These are phyloP conservation scores for Eupithecia centaureata DNA, from an alignment of 2,888 invertebrate species.

Conservation along the genomic window DNA sequence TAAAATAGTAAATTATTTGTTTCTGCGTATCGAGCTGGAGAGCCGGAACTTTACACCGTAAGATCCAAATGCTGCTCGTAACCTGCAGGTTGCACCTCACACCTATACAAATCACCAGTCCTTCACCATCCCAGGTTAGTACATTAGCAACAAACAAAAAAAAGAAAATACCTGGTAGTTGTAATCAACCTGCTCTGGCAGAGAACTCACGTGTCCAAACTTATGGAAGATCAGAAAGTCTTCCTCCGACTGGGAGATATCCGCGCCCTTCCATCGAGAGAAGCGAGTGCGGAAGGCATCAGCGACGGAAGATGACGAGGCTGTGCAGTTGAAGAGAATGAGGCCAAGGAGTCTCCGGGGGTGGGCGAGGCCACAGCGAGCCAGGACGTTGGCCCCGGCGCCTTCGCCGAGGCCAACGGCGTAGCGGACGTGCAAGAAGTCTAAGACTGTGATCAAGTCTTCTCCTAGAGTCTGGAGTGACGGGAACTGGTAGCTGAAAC, in stretches of 20 bases:
- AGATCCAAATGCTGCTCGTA: no score
- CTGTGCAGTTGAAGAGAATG: slow-evolving; percentile 94
- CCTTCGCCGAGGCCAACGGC: slow-evolving; percentile 94
- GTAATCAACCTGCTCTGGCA: slow-evolving; percentile 60
- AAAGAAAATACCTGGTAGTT: slow-evolving; percentile 72
- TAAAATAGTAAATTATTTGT: no score
- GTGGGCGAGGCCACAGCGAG: slow-evolving; percentile 92
- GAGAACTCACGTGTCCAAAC: slow-evolving; percentile 93
- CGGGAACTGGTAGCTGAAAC: slow-evolving; percentile 88
- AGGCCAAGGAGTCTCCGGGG: slow-evolving; percentile 91
- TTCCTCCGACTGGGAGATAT: slow-evolving; percentile 94
- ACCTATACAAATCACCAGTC: neutral
- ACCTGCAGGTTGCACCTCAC: no score
- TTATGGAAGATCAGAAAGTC: slow-evolving; percentile 95
- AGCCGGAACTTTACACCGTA: no score
- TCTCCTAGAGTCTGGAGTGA: slow-evolving; percentile 92
- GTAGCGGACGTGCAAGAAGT: slow-evolving; percentile 92
- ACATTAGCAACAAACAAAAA: slow-evolving; percentile 59
- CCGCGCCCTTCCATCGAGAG: slow-evolving; percentile 92
- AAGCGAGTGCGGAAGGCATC: slow-evolving; percentile 94
- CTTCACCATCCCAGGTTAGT: slow-evolving; percentile 50
- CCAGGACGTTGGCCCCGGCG: slow-evolving; percentile 93
- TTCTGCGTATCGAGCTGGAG: no score
- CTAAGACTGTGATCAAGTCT: slow-evolving; percentile 91
- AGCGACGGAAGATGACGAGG: slow-evolving; percentile 92